Conservation (phyloP, 1,140 invertebrate genomes). For the Drosophila repletoides region DNA sequence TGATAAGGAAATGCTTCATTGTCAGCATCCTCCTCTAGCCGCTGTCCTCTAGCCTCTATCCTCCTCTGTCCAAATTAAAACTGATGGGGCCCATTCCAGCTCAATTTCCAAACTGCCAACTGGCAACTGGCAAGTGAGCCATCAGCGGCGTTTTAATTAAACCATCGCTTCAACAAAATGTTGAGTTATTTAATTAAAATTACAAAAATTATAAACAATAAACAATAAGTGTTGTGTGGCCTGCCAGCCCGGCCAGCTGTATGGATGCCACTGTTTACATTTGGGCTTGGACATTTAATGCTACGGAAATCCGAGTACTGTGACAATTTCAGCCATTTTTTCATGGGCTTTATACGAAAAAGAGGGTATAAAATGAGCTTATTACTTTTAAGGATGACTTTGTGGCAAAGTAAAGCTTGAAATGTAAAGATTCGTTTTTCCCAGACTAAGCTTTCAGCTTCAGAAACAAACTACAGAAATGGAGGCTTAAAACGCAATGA, state of each 20-base stretch:
- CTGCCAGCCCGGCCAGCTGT: too few species aligned
- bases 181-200: conserved; percentile 75
- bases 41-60: too few species aligned
- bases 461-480: too few species aligned
- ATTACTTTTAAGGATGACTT: too few species aligned
- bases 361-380: neutral
- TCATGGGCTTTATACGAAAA: neutral
- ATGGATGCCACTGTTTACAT: conserved; percentile 68
- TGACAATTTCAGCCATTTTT: conserved; percentile 50
- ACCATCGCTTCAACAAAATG: conserved; percentile 32
- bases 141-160: conserved; percentile 48
- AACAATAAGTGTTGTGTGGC: conserved; percentile 30
- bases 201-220: conserved; percentile 78
- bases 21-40: conserved; percentile 5
- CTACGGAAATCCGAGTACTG: conserved; percentile 28
- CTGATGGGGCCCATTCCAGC: too few species aligned
- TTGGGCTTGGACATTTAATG: conserved; percentile 39
- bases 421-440: too few species aligned
- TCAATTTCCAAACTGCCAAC: conserved; percentile 18
- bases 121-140: conserved; percentile 62
- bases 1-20: conserved; percentile 56
- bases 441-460: too few species aligned
- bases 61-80: conserved; percentile 43
- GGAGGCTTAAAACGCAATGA: too few species aligned
- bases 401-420: too few species aligned